Evolutionary conservation across 2,113 vertebrate species (phyloP).

Genomic region (Bagarius yarrelli): DNA sequence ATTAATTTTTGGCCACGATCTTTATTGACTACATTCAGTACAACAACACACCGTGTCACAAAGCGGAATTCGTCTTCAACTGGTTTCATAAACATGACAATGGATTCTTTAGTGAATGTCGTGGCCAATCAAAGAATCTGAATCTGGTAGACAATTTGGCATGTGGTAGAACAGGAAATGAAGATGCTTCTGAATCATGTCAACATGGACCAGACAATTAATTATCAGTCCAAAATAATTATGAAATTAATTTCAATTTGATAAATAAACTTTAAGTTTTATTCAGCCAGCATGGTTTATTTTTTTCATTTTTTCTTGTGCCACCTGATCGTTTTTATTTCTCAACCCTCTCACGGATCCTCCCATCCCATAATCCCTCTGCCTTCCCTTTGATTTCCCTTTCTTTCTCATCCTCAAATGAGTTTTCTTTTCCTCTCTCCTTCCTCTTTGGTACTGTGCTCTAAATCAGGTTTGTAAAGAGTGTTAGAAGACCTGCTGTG

Average conservation of each 20-base stretch:
- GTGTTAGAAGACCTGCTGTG: conserved; percentile 49
- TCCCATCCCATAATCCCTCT: conserved; percentile 24
- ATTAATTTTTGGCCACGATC: not conserved
- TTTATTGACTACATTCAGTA: not conserved
- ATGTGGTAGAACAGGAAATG: not conserved
- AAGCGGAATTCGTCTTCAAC: not conserved
- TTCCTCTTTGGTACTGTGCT: conserved; percentile 33
- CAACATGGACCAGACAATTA: not conserved
- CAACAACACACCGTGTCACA: not conserved
- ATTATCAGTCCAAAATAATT: not conserved
- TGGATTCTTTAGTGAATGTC: not conserved
- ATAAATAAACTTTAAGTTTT: too few relatives aligned
- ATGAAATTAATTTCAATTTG: too few relatives aligned
- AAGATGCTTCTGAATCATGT: not conserved
- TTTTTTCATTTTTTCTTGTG: conserved; percentile 20
- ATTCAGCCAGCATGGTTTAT: too few relatives aligned
- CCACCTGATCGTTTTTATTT: conserved; percentile 17
- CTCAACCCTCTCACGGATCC: conserved; percentile 26
- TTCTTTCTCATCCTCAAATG: conserved; percentile 29
- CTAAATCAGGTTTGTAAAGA: conserved; percentile 52
- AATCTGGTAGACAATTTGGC: not conserved
- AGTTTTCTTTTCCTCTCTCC: conserved; percentile 10
- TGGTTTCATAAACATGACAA: not conserved
- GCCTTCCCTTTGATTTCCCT: conserved; percentile 38
- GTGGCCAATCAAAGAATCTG: not conserved